Conservation (phyloP, 2,888 invertebrate species). For the Callimorpha dominula region DNA sequence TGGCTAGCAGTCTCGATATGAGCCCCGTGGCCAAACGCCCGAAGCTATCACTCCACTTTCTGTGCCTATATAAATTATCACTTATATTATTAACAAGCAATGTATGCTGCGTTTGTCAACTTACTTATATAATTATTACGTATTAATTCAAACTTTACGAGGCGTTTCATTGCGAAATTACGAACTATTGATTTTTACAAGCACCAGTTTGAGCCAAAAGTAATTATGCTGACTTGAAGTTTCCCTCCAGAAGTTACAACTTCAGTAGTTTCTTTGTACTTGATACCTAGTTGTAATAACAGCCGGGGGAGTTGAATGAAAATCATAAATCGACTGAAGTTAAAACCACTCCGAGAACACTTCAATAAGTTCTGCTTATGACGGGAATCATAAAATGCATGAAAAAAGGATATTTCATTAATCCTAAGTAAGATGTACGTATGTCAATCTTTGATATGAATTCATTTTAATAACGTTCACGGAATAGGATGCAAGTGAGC, state of each 20-base stretch:
- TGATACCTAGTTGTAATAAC: conserved; percentile 48
- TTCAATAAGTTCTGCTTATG: conserved; percentile 7
- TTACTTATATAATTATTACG: neutral
- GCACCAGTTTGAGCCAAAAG: conserved; percentile 39
- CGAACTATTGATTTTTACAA: conserved; percentile 45
- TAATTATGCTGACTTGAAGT: conserved; percentile 47
- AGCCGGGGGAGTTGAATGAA: conserved; percentile 36
- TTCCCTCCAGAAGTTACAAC: conserved; percentile 31
- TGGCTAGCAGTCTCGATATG: neutral
- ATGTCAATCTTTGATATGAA: neutral
- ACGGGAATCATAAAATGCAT: neutral
- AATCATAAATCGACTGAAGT: conserved; percentile 44
- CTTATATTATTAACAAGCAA: neutral
- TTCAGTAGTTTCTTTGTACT: conserved; percentile 47
- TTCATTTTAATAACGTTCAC: neutral
- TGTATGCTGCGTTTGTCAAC: neutral
- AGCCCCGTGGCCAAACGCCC: neutral
- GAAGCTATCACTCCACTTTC: conserved; percentile 3
- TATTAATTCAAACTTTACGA: conserved; percentile 14
- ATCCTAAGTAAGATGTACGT: neutral
- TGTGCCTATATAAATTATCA: neutral
- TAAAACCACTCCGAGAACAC: conserved; percentile 24
- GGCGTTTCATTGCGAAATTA: conserved; percentile 27
- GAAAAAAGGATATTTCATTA: neutral
- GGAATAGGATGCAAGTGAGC: no score